These are phyloP conservation scores for Ambastaia sidthimunki DNA, from an alignment of 2,797 vertebrate genomes.

Conservation along the genomic window DNA sequence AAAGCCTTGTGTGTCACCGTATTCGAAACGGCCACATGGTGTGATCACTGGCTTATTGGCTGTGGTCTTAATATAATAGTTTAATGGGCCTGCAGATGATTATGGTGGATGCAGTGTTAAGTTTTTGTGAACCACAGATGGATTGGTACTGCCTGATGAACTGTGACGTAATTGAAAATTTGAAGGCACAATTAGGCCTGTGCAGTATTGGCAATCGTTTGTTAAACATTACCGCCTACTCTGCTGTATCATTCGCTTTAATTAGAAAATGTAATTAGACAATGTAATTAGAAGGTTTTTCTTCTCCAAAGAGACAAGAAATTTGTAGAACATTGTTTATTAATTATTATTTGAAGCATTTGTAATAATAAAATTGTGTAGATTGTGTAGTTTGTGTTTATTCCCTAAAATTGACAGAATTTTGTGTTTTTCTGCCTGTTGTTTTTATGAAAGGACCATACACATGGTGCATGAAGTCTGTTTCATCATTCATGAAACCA, in stretches of 20 bases:
- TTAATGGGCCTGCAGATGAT: constrained; percentile 8
- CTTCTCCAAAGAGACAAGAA: too few relatives aligned
- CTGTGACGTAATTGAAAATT: not conserved
- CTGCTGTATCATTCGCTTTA: not conserved
- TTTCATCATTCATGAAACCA: constrained; percentile 64
- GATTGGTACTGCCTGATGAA: not conserved
- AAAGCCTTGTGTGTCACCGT: not conserved
- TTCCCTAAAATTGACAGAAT: too few relatives aligned
- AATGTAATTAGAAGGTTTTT: too few relatives aligned
- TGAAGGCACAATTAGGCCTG: not conserved
- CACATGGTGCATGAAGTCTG: constrained; percentile 64
- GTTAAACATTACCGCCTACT: not conserved
- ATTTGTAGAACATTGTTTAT: too few relatives aligned
- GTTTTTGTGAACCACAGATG: not conserved
- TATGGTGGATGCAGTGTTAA: not conserved
- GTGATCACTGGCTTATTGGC: not conserved
- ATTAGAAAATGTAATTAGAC: not conserved
- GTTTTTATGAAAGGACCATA: constrained; percentile 23
- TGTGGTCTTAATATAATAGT: constrained; percentile 11
- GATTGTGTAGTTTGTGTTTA: too few relatives aligned
- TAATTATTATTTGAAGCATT: too few relatives aligned
- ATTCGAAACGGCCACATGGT: constrained; percentile 9
- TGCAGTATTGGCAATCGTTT: not conserved
- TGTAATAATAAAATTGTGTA: too few relatives aligned
- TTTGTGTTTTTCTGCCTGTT: not conserved